These are phyloP conservation scores for Verasper variegatus DNA, from an alignment of 2,113 vertebrate species.

Conservation along the genomic window DNA sequence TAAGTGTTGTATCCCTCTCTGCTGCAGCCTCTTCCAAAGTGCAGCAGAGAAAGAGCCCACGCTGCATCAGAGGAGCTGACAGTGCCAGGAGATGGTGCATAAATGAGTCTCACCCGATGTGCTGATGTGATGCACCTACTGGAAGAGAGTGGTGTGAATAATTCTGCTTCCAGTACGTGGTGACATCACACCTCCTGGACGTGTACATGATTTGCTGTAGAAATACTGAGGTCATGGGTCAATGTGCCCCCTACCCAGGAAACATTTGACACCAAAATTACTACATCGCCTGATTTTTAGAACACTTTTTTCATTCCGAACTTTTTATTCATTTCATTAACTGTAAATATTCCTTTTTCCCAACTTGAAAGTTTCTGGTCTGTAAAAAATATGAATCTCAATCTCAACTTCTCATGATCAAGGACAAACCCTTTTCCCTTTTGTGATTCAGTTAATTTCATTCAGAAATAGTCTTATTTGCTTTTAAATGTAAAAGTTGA, in stretches of 20 bases:
- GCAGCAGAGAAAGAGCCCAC: conserved; percentile 18
- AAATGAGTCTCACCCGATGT: conserved; percentile 33
- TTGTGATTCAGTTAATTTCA: no score
- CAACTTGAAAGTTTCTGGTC: no score
- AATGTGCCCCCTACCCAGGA: background rate
- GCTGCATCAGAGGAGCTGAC: conserved; percentile 8
- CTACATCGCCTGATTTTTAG: no score
- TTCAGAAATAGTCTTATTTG: no score
- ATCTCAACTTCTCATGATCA: no score
- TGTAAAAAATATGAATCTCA: no score
- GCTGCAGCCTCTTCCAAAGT: no score
- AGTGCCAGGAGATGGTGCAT: conserved; percentile 36
- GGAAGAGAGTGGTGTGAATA: conserved; percentile 49
- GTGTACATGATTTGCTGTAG: background rate
- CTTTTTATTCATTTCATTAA: no score
- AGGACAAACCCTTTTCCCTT: no score
- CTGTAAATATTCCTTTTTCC: no score
- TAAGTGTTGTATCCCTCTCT: background rate
- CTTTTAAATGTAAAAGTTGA: no score
- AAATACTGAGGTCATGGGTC: background rate
- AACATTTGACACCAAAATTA: background rate
- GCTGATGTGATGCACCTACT: conserved; percentile 58
- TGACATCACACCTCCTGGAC: conserved; percentile 44
- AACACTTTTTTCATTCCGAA: no score
- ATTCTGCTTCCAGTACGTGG: conserved; percentile 30